Evolutionary conservation across 2,888 invertebrate genomes (phyloP), one percentile per base, ranked within the genome.

Genomic region (Leptinotarsa juncta): DNA sequence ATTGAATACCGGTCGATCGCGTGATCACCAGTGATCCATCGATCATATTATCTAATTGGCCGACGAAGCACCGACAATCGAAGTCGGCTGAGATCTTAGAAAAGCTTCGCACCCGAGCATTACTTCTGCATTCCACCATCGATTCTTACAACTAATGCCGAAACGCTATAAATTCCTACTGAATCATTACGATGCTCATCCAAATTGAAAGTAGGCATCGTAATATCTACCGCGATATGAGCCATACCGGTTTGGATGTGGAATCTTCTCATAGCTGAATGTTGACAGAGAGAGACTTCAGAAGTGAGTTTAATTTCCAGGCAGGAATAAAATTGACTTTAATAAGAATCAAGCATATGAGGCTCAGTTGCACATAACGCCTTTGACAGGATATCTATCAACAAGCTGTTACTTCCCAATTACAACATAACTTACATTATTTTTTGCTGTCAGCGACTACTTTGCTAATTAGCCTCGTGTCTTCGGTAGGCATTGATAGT

Each of bases 21-120:
- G 86, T 86, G 86, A 85, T 83, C 83, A 48, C 48, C 32, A 49
- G 68, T 79, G 78, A 78, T 80, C 80, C 83, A 86, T 87, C 85
- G 84, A 86, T 87, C 87, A 87, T 86, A 85, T 86, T 84, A 85
- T 86, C 85, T 87, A 87, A 87, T 87, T 87, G 87, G 86, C 84
- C 83, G 83, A 78, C 83, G 79, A 81, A 83, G 85, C 85, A 87
- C 89, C 89, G 89, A 88, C 88, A 89, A 89, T 89, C 87, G 87
- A 60, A 70, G 76, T 77, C 82, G 84, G 83, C 81, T 70, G 71
- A 77, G 74, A 80, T 82, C 84, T 84, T 83, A 86, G 84, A 86
- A 70, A 70, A 72, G 85, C 81, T 84, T 86, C 85, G 86, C 84
- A 86, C 85, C 85, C 83, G 82, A 79, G 78, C 79, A 80, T 79